Evolutionary conservation across 2,797 vertebrate genomes (phyloP).

Genomic region (Hyperoplus immaculatus): DNA sequence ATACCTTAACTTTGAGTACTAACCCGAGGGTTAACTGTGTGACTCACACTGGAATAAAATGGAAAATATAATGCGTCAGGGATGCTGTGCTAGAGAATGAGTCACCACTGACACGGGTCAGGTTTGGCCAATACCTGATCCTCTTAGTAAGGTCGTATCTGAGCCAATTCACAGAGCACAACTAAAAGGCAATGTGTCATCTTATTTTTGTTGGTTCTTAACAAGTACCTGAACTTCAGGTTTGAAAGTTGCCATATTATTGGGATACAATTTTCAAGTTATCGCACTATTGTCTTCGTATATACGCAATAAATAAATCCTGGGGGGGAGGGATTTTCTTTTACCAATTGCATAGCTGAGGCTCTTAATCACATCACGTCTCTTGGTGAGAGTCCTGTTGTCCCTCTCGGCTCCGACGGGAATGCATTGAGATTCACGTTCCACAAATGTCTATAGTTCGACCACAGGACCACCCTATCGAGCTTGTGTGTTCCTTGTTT

Average conservation of each 20-base stretch:
- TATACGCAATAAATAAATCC: constrained; percentile 20
- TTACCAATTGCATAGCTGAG: constrained; percentile 43
- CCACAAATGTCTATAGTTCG: constrained; percentile 62
- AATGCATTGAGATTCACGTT: constrained; percentile 43
- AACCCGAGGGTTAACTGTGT: not conserved
- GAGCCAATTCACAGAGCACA: not conserved
- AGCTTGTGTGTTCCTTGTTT: constrained; percentile 68
- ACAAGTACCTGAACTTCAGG: not conserved
- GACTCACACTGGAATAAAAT: not conserved
- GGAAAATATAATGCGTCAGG: not conserved
- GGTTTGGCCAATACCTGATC: not conserved
- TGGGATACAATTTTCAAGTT: not conserved
- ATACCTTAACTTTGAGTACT: not conserved
- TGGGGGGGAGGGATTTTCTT: not conserved
- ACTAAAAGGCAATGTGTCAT: not conserved
- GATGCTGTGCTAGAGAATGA: not conserved
- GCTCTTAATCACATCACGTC: constrained; percentile 51
- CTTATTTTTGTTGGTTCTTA: not conserved
- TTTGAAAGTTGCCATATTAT: not conserved
- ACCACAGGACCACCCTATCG: constrained; percentile 59
- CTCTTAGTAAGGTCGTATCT: not conserved
- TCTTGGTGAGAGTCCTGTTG: constrained; percentile 45
- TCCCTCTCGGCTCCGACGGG: constrained; percentile 18
- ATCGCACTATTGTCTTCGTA: not conserved
- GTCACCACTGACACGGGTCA: not conserved